Percentiles rank a stretch among this genome's conserved stretches.
phyloP scores from a whole-genome alignment of 1,140 invertebrate genomes.

The Aphis gossypii region DNA sequence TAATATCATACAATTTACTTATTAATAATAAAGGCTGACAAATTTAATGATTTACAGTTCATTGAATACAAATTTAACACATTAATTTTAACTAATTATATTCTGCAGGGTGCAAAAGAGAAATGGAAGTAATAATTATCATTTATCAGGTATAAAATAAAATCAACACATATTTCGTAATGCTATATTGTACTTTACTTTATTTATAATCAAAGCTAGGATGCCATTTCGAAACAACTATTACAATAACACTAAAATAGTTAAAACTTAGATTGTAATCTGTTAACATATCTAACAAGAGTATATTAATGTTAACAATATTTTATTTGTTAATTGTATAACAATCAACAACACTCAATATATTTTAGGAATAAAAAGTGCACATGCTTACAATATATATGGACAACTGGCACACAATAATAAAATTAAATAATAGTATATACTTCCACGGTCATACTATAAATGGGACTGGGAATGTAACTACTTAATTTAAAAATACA shows the following conservation, averaged over 20 bases:
- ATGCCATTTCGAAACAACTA: conserved; percentile 16
- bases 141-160: neutral
- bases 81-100: neutral
- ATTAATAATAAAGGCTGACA: too few relatives aligned
- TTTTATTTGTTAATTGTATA: neutral
- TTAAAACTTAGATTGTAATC: neutral
- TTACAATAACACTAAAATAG: conserved; percentile 24
- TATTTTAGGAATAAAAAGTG: conserved; percentile 44
- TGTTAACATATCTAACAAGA: conserved; percentile 23
- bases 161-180: neutral
- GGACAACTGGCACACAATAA: conserved; percentile 37
- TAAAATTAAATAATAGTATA: conserved; percentile 23
- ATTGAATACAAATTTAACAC: too few relatives aligned
- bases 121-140: neutral
- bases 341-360: neutral
- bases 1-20: too few relatives aligned
- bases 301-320: conserved; percentile 19
- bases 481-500: conserved; percentile 21
- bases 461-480: conserved; percentile 20
- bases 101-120: neutral
- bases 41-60: too few relatives aligned
- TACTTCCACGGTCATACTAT: neutral
- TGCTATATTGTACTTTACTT: conserved; percentile 46
- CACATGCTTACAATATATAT: neutral
- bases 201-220: conserved; percentile 51